A percentile compares a stretch with the other conserved stretches of the same genome.
phyloP scores from a whole-genome alignment of 2,888 invertebrate genomes.

The Carabus problematicus region DNA sequence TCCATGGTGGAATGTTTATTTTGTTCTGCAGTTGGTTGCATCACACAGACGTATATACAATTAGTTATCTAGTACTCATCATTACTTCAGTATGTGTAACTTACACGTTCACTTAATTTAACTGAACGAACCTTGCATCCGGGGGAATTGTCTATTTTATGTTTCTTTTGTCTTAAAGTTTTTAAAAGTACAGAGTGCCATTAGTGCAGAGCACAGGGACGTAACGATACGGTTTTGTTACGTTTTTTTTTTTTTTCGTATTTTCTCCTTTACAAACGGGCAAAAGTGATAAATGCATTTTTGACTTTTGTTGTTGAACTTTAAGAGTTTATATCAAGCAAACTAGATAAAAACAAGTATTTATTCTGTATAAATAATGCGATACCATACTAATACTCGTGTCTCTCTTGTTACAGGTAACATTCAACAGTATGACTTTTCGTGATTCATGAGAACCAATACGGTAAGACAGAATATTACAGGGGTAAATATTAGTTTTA shows the following conservation, averaged over 20 bases:
- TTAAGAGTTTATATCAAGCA: too few relatives aligned
- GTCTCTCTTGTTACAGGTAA: too few relatives aligned
- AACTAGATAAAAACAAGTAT: too few relatives aligned
- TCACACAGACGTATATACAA: conserved; percentile 15
- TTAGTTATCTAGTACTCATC: conserved; percentile 36
- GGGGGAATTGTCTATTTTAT: conserved; percentile 31
- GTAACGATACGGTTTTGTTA: background rate
- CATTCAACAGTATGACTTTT: background rate
- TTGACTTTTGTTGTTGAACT: too few relatives aligned
- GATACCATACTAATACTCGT: too few relatives aligned
- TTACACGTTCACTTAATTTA: conserved; percentile 34
- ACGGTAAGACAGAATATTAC: background rate
- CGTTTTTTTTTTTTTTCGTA: too few relatives aligned
- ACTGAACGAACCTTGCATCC: conserved; percentile 27
- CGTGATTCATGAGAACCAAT: background rate
- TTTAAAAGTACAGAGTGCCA: conserved; percentile 10
- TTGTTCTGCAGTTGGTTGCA: background rate
- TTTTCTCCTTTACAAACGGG: too few relatives aligned
- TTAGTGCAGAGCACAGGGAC: conserved; percentile 17
- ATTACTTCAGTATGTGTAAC: background rate
- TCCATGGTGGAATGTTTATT: conserved; percentile 20
- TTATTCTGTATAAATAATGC: too few relatives aligned
- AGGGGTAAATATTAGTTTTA: too few relatives aligned
- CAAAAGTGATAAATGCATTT: too few relatives aligned
- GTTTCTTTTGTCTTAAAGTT: conserved; percentile 29